A percentile compares a stretch with the other conserved stretches of the same genome.
phyloP scores from a whole-genome alignment of 1,140 invertebrate genomes.

The Macrocentrus cingulum region DNA sequence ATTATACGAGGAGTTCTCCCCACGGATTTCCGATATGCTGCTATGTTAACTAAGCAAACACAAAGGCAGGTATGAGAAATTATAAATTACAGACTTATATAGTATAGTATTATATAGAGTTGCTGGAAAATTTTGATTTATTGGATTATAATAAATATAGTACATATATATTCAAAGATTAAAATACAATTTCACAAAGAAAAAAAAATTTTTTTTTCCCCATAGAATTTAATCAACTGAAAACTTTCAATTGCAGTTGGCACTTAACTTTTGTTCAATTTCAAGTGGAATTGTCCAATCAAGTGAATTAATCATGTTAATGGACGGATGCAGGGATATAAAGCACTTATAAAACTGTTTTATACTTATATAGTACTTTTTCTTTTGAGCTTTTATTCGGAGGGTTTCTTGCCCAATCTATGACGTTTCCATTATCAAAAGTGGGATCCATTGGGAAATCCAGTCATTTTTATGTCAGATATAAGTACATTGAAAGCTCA shows the following conservation, averaged over 20 bases:
- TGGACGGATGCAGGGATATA: background rate
- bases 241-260: background rate
- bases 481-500: background rate
- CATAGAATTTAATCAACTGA: background rate
- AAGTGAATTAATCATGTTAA: slow-evolving; percentile 17
- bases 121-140: no score
- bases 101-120: background rate
- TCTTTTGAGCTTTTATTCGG: background rate
- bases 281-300: slow-evolving; percentile 21
- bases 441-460: background rate
- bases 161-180: no score
- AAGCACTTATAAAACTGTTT: background rate
- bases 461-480: slow-evolving; percentile 6
- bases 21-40: background rate
- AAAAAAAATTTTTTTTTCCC: background rate
- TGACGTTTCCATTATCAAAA: slow-evolving; percentile 8
- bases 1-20: slow-evolving; percentile 2
- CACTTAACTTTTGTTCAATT: slow-evolving; percentile 21
- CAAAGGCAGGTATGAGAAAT: background rate
- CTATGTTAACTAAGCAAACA: background rate
- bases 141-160: no score
- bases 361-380: slow-evolving; percentile 6
- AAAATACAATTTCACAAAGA: no score
- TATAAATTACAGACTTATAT: background rate
- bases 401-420: background rate